Percentiles rank a stretch among this genome's conserved stretches.
phyloP scores from a whole-genome alignment of 2,797 vertebrate species.

The Nasua narica region DNA sequence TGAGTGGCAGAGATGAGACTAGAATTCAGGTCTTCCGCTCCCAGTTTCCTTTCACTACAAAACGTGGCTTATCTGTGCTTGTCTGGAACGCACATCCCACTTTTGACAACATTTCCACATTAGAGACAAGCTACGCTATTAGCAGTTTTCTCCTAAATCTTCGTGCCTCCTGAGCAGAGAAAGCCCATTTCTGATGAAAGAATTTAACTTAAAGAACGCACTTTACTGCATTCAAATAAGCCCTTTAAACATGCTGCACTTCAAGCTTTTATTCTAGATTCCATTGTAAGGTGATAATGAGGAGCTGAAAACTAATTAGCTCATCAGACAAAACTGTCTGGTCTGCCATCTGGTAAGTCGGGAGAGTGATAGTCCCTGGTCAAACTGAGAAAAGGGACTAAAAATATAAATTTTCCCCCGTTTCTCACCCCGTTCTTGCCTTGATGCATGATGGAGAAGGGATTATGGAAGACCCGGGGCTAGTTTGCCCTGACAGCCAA shows the following conservation, averaged over 20 bases:
- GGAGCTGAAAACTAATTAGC: conserved; percentile 72
- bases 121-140: neutral
- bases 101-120: neutral
- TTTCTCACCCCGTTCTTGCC: neutral
- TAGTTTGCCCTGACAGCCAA: neutral
- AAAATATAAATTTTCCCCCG: neutral
- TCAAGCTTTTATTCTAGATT: conserved; percentile 62
- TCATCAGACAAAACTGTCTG: conserved; percentile 73
- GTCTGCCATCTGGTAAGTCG: conserved; percentile 65
- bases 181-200: conserved; percentile 30
- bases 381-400: neutral
- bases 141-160: neutral
- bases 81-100: neutral
- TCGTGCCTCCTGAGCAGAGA: neutral
- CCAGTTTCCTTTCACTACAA: neutral
- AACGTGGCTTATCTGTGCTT: neutral
- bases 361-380: conserved; percentile 30
- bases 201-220: conserved; percentile 18
- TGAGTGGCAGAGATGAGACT: neutral
- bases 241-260: conserved; percentile 44
- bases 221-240: conserved; percentile 39
- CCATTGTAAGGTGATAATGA: conserved; percentile 73
- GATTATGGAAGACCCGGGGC: neutral
- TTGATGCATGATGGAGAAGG: neutral
- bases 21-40: neutral